These are phyloP conservation scores for Pseudochaenichthys georgianus DNA, from an alignment of 2,797 vertebrate species.

Conservation along the genomic window DNA sequence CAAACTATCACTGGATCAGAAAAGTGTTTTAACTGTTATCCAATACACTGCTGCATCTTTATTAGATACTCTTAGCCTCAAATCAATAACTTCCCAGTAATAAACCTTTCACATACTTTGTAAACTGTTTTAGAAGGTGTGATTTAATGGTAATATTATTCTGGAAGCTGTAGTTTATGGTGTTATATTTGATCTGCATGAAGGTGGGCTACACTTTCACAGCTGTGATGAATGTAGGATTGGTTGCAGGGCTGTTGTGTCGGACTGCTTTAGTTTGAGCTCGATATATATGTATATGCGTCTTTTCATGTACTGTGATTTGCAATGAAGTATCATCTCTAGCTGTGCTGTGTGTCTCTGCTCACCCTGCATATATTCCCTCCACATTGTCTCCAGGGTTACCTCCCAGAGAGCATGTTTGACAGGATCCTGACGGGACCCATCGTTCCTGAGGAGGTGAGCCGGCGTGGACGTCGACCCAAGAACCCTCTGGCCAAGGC, in stretches of 20 bases:
- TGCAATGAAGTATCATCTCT: not conserved
- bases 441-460: conserved; percentile 97
- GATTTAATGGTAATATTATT: not conserved
- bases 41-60: too few species aligned
- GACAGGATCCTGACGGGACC: conserved; percentile 98
- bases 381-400: conserved; percentile 86
- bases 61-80: too few species aligned
- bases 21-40: not conserved
- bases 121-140: not conserved
- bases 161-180: not conserved
- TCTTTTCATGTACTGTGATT: not conserved
- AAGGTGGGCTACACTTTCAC: not conserved
- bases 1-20: not conserved
- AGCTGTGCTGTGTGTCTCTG: not conserved
- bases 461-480: conserved; percentile 93
- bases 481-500: conserved; percentile 93
- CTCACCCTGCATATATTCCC: not conserved
- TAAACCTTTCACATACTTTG: not conserved
- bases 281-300: too few species aligned
- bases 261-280: not conserved
- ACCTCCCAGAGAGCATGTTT: conserved; percentile 97
- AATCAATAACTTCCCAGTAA: not conserved
- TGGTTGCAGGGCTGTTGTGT: not conserved
- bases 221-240: not conserved
- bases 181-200: not conserved